Evolutionary conservation across 2,113 vertebrate genomes (phyloP).

Genomic region (Atractosteus spatula): DNA sequence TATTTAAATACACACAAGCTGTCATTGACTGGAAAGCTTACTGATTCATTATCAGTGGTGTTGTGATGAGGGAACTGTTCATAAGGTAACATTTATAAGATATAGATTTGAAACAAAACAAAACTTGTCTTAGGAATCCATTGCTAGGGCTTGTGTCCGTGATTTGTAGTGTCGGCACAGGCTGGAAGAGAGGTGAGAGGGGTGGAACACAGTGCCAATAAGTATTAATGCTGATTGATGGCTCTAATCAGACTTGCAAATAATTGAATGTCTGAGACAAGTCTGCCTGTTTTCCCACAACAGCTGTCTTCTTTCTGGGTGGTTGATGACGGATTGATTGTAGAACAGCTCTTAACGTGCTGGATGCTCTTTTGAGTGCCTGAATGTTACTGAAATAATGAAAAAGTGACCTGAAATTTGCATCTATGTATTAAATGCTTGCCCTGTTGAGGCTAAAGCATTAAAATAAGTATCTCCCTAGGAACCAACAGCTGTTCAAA

Average conservation of each 20-base stretch:
- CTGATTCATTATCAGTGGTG: too few species aligned
- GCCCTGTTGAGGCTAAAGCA: not conserved
- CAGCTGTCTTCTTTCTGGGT: not conserved
- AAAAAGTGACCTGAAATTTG: not conserved
- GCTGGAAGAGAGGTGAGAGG: not conserved
- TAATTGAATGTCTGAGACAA: not conserved
- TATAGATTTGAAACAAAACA: too few species aligned
- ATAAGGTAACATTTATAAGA: too few species aligned
- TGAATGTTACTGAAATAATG: not conserved
- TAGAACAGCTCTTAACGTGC: not conserved
- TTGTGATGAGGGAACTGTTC: too few species aligned
- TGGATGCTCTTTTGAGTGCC: not conserved
- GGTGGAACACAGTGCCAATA: not conserved
- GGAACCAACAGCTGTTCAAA: not conserved
- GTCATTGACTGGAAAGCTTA: too few species aligned
- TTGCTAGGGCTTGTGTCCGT: too few species aligned
- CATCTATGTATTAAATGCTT: not conserved
- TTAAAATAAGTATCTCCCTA: not conserved
- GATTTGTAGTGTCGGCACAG: too few species aligned
- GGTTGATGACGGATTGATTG: not conserved
- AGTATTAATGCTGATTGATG: slow-evolving; percentile 8
- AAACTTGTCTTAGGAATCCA: too few species aligned
- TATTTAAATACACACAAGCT: too few species aligned
- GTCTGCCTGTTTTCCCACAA: slow-evolving; percentile 2
- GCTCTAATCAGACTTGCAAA: slow-evolving; percentile 21